Evolutionary conservation across 37 sponge, comb jelly and placozoan genomes (phyloP), one percentile per base, ranked within the genome.

Genomic region (Oopsacas minuta): DNA sequence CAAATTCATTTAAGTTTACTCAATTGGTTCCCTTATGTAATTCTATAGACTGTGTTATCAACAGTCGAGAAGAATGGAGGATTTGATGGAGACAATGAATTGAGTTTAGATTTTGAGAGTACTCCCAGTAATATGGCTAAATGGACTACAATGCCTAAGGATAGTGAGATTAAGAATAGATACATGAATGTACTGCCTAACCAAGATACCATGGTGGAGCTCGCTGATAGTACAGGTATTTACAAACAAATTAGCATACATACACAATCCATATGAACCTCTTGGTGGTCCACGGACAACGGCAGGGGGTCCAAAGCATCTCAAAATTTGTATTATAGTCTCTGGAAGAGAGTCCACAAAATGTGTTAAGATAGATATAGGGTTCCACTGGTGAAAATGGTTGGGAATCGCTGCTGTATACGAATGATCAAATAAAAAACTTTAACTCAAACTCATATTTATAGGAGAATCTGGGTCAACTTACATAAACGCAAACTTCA

Each of bases 401-500:
- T n/a, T n/a, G n/a, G n/a, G n/a, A n/a, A n/a, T n/a, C n/a, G n/a
- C n/a, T n/a, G n/a, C n/a, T n/a, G n/a, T n/a, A n/a, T n/a, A n/a
- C n/a, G n/a, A n/a, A n/a, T n/a, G n/a, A n/a, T n/a, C n/a, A n/a
- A n/a, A n/a, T n/a, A n/a, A n/a, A n/a, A n/a, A n/a, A n/a, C n/a
- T n/a, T n/a, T 51, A 20, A 20, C 20, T 20, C n/a, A n/a, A n/a
- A n/a, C n/a, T n/a, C n/a, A n/a, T n/a, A n/a, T n/a, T n/a, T n/a
- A n/a, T 82, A 37, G 83, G 83, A 38, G 83, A 82, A 38, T 28
- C 83, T 10, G 39, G 38, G 3, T 38, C 39, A 3, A 38, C 83
- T 3, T 82, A 25, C 83, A 82, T 82, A 23, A 82, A 82, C 36
- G 83, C 83, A 22, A 82, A 82, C 83, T 82, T 28, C 83, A 36